Evolutionary conservation across 2,797 vertebrate genomes (phyloP).

Genomic region (Xenentodon cancila): DNA sequence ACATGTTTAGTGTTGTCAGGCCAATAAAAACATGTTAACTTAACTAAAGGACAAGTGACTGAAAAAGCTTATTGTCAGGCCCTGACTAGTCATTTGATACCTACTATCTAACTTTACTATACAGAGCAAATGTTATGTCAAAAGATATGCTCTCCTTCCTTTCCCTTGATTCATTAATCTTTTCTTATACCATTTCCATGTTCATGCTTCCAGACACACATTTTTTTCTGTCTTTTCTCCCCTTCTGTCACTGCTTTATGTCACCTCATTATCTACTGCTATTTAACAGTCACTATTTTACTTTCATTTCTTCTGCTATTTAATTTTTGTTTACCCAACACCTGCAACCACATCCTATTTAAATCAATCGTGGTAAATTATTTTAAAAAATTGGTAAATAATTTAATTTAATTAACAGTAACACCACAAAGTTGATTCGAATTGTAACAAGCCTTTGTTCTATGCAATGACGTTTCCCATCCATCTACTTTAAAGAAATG

Average conservation of each 20-base stretch:
- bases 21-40: no score
- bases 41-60: not conserved
- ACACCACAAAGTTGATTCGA: not conserved
- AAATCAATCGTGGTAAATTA: not conserved
- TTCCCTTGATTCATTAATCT: no score
- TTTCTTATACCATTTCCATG: constrained; percentile 59
- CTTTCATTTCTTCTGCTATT: constrained; percentile 20
- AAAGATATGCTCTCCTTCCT: no score
- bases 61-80: not conserved
- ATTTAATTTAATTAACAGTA: no score
- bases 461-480: constrained; percentile 6
- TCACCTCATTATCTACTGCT: constrained; percentile 17
- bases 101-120: not conserved
- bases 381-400: no score
- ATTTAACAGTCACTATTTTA: constrained; percentile 1
- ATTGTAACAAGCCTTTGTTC: not conserved
- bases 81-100: not conserved
- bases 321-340: not conserved
- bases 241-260: constrained; percentile 5
- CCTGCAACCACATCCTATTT: not conserved
- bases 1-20: no score
- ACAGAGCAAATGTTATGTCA: not conserved
- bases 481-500: constrained; percentile 42
- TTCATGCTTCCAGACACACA: constrained; percentile 1
- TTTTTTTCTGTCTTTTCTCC: constrained; percentile 10